Evolutionary conservation across 2,888 invertebrate genomes (phyloP).

Genomic region (Byasa hedistus): DNA sequence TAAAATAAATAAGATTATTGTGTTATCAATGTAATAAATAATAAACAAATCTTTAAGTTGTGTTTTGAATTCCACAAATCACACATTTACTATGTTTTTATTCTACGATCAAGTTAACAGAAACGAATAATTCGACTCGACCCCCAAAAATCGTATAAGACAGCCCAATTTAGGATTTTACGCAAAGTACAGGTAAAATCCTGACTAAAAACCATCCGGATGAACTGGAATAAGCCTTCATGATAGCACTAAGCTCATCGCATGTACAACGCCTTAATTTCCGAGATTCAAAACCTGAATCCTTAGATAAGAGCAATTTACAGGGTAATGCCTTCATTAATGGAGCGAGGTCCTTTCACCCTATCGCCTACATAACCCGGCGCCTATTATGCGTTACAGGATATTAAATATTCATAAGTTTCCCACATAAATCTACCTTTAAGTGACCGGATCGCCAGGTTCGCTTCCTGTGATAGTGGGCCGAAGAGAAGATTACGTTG

Average conservation of each 20-base stretch:
- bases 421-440: slow-evolving; percentile 32
- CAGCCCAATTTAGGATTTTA: too few relatives aligned
- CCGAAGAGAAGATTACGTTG: slow-evolving; percentile 26
- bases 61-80: too few relatives aligned
- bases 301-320: slow-evolving; percentile 4
- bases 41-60: too few relatives aligned
- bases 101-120: too few relatives aligned
- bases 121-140: too few relatives aligned
- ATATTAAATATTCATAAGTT: slow-evolving; percentile 34
- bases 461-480: slow-evolving; percentile 27
- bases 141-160: too few relatives aligned
- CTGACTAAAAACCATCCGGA: too few relatives aligned
- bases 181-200: too few relatives aligned
- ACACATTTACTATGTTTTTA: too few relatives aligned
- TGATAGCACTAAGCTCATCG: background rate
- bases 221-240: too few relatives aligned
- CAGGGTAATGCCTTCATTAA: slow-evolving; percentile 24
- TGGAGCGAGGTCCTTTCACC: slow-evolving; percentile 11
- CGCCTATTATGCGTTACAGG: slow-evolving; percentile 17
- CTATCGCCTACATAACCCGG: slow-evolving; percentile 9
- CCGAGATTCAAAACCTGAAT: slow-evolving; percentile 4
- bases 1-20: too few relatives aligned
- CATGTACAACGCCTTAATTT: slow-evolving; percentile 4
- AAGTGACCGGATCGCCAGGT: slow-evolving; percentile 33
- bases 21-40: too few relatives aligned